These are phyloP conservation scores for Lepisosteus oculatus DNA, from an alignment of 2,113 vertebrate genomes.

Conservation along the genomic window DNA sequence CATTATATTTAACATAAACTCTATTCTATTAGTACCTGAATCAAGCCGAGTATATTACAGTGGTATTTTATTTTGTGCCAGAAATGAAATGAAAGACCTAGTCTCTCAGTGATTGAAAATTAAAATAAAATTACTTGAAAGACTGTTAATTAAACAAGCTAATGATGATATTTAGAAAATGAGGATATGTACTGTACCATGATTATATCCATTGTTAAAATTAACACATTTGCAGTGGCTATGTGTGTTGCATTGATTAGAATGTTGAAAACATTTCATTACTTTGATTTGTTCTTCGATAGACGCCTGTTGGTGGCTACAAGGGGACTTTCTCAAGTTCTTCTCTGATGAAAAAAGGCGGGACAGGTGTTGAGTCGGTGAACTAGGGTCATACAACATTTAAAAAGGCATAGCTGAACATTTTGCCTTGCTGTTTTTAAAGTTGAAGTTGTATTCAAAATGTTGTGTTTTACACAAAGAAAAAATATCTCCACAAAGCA, in stretches of 20 bases:
- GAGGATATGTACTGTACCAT: conserved; percentile 10
- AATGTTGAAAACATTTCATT: not conserved
- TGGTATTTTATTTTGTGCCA: not conserved
- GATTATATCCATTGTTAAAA: conserved; percentile 14
- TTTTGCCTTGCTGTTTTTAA: too few species aligned
- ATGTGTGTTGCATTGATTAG: not conserved
- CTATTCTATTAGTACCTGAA: conserved; percentile 3
- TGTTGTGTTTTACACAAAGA: too few species aligned
- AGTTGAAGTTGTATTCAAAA: too few species aligned
- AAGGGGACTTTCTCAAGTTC: not conserved
- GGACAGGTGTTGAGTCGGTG: not conserved
- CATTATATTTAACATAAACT: not conserved
- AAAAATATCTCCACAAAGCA: too few species aligned
- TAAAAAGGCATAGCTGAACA: too few species aligned
- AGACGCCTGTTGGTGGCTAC: not conserved
- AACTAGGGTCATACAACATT: not conserved
- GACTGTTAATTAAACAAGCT: conserved; percentile 15
- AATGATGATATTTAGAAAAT: conserved; percentile 14
- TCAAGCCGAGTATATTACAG: not conserved
- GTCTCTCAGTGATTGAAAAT: conserved; percentile 9
- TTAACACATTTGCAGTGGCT: not conserved
- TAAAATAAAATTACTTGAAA: not conserved
- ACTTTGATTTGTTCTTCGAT: not conserved
- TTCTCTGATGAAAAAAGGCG: not conserved
- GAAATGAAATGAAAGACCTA: not conserved